A percentile compares a stretch with the other conserved stretches of the same genome.
Conservation (phyloP, 2,888 invertebrate genomes). For the Crocallis elinguaria region DNA sequence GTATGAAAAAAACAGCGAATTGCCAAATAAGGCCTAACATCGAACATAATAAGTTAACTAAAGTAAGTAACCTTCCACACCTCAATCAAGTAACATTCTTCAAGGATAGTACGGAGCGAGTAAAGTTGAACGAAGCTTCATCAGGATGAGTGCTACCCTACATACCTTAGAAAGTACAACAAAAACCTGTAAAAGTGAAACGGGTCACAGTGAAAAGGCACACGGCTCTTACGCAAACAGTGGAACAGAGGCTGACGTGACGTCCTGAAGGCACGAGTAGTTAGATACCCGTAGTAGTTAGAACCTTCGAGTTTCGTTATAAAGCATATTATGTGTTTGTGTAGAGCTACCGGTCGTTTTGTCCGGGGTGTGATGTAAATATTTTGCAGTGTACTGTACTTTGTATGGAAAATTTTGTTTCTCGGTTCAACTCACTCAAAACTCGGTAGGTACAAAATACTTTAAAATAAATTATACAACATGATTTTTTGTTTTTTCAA, state of each 20-base stretch:
- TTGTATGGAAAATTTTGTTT: too few relatives aligned
- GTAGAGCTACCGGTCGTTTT: background rate
- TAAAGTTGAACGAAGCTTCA: constrained; percentile 2
- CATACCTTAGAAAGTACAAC: constrained; percentile 10
- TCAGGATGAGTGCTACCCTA: constrained; percentile 14
- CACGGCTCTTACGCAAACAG: constrained; percentile 11
- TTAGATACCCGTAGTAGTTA: too few relatives aligned
- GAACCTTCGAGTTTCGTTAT: too few relatives aligned
- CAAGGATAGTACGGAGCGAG: background rate
- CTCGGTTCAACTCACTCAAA: too few relatives aligned
- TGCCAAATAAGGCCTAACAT: too few relatives aligned
- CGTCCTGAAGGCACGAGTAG: constrained; percentile 17
- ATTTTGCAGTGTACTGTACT: too few relatives aligned
- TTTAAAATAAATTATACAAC: too few relatives aligned
- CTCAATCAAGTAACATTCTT: background rate
- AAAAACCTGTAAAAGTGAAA: constrained; percentile 28
- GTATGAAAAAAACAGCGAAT: too few relatives aligned
- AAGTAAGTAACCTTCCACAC: background rate
- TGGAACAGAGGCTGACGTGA: constrained; percentile 10
- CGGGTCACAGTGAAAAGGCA: constrained; percentile 30
- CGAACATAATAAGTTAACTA: too few relatives aligned
- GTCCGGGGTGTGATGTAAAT: too few relatives aligned
- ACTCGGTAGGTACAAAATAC: too few relatives aligned
- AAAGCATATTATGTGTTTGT: background rate
- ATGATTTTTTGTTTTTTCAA: too few relatives aligned